Base-by-base conservation (phyloP, 2,113 vertebrate species). In the Isichthys henryi region DNA sequence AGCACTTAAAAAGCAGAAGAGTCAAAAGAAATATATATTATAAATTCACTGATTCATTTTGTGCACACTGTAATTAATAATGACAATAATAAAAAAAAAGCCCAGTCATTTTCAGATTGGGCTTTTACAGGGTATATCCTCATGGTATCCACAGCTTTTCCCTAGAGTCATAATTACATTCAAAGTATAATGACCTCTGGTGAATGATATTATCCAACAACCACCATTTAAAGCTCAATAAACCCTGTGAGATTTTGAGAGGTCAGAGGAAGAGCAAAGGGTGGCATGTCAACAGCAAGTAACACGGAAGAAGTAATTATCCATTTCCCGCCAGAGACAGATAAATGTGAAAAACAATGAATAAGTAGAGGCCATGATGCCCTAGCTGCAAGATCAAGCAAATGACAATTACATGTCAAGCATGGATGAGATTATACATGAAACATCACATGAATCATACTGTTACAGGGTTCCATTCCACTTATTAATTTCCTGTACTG, bases 341-440 rank as follows among this genome's bases (percentile, higher is more conserved):
- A 86, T 53, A 56, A 86, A 49, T 35, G 50, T 53, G 84, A 31
- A 48, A 56, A 35, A 53, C 50, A 35, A 56, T 27, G 50, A 39
- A 39, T 15, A 86, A n/a, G 85, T 13, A 86, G 49, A 86, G 50
- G 50, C 35, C 85, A 86, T 35, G n/a, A 7, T 86, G 85, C 31
- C n/a, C 48, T 3, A 52, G 48, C n/a, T 86, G 49, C 21, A 48
- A 52, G 85, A 50, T 86, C 85, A 21, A 49, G 4, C 49, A 52
- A 35, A 35, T 52, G 50, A 86, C 48, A 86, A 52, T 56, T 52
- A 86, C 8, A 52, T 86, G 85, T 56, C 85, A 86, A 86, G 85
- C 85, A 35, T 86, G 50, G 85, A 27, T 56, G 50, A 86, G 85
- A 52, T 52, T 86, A 31, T 50, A 17, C 50, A 86, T 56, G 39